Base-by-base conservation (phyloP, 2,888 invertebrate species). In the Colostygia pectinataria region DNA sequence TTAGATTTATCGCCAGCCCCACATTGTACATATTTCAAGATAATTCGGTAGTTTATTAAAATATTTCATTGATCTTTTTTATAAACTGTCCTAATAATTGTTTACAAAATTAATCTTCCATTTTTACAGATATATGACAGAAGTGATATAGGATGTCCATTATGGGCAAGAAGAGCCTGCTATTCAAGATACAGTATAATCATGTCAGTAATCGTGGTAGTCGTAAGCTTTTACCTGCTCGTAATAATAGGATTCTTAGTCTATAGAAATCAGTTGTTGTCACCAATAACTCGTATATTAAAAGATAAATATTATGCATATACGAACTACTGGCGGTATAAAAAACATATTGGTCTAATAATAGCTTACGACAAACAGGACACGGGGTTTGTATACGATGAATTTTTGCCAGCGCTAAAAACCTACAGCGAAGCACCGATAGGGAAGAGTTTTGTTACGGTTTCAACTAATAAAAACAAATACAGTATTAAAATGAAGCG, bases 331-430 rank as follows among this genome's bases (percentile, higher is more conserved):
- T 46, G 36, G 45, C 45, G 31, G 2, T 46, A 33, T 13, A 38
- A 33, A 31, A 52, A 42, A 2, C 9, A 43, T 20, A 24, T 29
- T 10, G 36, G 34, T 37, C 33, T 47, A 4, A 25, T 42, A 9
- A 42, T 52, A 33, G 41, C 39, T 13, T 42, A 52, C 10, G 52
- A 46, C 1, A 42, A 42, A 18, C 28, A 42, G 9, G 89, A 89
- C 33, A 77, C 82, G 58, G 81, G 83, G 46, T 88, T 89, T 57
- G 76, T 87, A 2, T 56, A 75, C 2, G 77, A 77, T 55, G 79
- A 85, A 59, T 63, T 89, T n/a, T 42, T 88, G 39, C 78, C 85
- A 1, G 74, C 68, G n/a, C 63, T 86, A 45, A 74, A 67, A 52
- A 63, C 65, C 25, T 70, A 74, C 38, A 76, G 74, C 45, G 66